phyloP scores from a whole-genome alignment of 2,797 vertebrate species.

The Sylvilagus floridanus region DNA sequence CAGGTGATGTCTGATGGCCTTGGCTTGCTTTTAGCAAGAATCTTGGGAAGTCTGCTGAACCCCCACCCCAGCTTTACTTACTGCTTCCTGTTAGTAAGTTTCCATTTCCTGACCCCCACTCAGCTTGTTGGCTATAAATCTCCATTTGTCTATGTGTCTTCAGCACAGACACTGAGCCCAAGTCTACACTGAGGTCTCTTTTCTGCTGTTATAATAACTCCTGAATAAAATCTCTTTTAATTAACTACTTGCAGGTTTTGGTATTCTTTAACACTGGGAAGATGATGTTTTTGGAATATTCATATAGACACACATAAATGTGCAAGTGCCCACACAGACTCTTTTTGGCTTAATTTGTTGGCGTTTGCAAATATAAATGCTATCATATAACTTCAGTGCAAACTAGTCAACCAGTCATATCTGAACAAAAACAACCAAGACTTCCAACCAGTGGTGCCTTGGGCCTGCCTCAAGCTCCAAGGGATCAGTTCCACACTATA shows the following conservation, averaged over 20 bases:
- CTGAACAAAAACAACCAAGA: background rate
- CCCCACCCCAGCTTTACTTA: background rate
- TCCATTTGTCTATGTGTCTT: background rate
- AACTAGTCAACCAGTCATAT: background rate
- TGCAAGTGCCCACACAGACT: background rate
- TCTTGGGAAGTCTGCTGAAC: background rate
- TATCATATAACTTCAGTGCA: background rate
- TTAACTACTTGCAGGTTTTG: background rate
- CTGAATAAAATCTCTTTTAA: slow-evolving; percentile 3
- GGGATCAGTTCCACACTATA: no score
- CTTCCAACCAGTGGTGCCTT: background rate
- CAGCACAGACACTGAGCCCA: background rate
- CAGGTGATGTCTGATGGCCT: background rate
- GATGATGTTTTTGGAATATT: background rate
- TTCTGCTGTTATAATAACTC: background rate
- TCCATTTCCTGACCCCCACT: background rate
- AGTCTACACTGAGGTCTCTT: background rate
- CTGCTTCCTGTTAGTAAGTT: background rate
- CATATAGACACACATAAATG: background rate
- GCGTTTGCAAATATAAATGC: background rate
- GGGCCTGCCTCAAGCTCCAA: background rate
- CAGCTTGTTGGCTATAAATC: background rate
- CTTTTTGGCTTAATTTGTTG: background rate
- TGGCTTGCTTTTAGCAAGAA: background rate
- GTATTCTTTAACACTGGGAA: background rate